phyloP scores from a whole-genome alignment of 1,140 invertebrate species.

The Epicauta chinensis region DNA sequence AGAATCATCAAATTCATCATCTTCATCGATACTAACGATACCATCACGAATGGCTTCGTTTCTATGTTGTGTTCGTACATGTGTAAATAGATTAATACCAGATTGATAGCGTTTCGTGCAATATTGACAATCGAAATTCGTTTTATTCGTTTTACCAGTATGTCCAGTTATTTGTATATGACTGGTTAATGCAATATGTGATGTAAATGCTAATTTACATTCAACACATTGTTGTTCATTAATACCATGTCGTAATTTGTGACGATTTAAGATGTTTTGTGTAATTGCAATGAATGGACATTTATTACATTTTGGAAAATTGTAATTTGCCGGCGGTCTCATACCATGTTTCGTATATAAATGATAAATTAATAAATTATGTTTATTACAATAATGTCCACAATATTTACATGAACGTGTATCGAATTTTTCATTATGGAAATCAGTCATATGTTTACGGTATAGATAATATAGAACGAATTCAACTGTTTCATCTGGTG shows the following conservation, averaged over 20 bases:
- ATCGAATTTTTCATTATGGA: conserved; percentile 75
- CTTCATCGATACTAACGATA: conserved; percentile 51
- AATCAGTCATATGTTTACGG: conserved; percentile 71
- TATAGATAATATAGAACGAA: conserved; percentile 73
- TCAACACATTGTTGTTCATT: conserved; percentile 45
- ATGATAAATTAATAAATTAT: conserved; percentile 73
- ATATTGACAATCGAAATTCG: conserved; percentile 58
- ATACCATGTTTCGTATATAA: conserved; percentile 74
- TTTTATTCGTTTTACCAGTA: conserved; percentile 38
- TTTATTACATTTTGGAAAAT: conserved; percentile 68
- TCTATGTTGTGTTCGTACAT: conserved; percentile 58
- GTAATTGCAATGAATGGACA: conserved; percentile 64
- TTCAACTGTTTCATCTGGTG: conserved; percentile 52
- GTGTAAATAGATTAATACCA: conserved; percentile 58
- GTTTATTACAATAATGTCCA: conserved; percentile 67
- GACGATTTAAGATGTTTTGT: conserved; percentile 42
- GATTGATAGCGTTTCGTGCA: conserved; percentile 55
- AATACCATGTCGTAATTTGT: conserved; percentile 53
- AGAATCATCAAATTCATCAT: conserved; percentile 48
- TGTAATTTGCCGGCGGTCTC: conserved; percentile 59
- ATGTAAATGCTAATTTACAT: conserved; percentile 48
- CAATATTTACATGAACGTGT: conserved; percentile 76
- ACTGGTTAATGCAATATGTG: conserved; percentile 43
- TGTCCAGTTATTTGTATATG: conserved; percentile 54
- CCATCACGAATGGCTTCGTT: conserved; percentile 53